Evolutionary conservation across 2,797 vertebrate species (phyloP).

Genomic region (Hephaestus fuliginosus): DNA sequence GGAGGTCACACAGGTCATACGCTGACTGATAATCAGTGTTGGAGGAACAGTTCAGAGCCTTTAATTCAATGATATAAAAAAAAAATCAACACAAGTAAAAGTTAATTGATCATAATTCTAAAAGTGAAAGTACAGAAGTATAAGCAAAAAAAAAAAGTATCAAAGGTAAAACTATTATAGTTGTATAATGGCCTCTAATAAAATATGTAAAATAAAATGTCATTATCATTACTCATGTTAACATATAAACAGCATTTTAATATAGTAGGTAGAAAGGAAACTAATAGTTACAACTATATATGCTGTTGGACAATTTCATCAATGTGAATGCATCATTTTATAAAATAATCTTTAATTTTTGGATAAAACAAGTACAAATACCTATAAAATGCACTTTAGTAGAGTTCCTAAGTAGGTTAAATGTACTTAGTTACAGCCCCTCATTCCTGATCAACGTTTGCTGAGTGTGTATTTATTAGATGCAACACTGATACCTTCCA

Average conservation of each 20-base stretch:
- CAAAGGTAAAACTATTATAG: neutral
- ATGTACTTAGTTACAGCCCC: neutral
- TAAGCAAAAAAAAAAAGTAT: neutral
- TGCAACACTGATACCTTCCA: neutral
- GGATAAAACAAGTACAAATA: neutral
- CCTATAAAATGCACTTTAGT: neutral
- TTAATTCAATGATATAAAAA: neutral
- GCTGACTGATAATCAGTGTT: neutral
- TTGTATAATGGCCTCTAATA: neutral
- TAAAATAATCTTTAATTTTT: neutral
- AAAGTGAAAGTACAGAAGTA: neutral
- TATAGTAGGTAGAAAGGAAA: neutral
- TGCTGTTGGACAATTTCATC: neutral
- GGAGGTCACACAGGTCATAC: neutral
- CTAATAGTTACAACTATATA: neutral
- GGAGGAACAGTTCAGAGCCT: neutral
- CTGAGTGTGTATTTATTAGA: neutral
- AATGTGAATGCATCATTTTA: neutral
- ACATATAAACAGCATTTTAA: neutral
- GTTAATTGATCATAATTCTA: neutral
- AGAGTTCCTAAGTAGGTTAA: neutral
- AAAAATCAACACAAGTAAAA: neutral
- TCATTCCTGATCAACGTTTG: neutral
- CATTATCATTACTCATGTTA: neutral
- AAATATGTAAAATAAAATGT: neutral